Conservation (phyloP, 2,797 vertebrate genomes). For the Cryptoprocta ferox region DNA sequence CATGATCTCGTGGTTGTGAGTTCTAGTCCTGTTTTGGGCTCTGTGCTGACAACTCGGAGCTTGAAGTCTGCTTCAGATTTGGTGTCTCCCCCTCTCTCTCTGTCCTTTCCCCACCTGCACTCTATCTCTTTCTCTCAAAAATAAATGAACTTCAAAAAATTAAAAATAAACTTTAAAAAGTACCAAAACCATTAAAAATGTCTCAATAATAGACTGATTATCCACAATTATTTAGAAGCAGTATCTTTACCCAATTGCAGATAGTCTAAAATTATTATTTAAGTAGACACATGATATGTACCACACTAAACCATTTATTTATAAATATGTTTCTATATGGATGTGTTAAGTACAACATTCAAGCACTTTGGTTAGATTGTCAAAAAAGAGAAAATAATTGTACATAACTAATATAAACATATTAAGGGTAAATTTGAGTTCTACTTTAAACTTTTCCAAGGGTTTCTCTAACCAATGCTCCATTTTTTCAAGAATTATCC, state of each 20-base stretch:
- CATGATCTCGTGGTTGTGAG: too few species aligned
- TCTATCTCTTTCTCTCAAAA: too few species aligned
- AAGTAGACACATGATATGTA: neutral
- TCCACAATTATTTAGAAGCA: neutral
- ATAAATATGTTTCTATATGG: neutral
- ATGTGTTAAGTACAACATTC: neutral
- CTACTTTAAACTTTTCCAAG: neutral
- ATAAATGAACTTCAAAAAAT: too few species aligned
- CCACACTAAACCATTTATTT: neutral
- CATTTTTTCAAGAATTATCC: neutral
- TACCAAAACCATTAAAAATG: neutral
- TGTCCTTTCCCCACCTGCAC: too few species aligned
- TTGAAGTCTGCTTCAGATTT: too few species aligned
- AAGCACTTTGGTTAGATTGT: neutral
- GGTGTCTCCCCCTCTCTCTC: too few species aligned
- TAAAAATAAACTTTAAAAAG: neutral
- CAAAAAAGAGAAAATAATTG: neutral
- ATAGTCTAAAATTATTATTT: conserved; percentile 13
- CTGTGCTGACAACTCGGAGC: too few species aligned
- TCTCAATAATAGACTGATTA: neutral
- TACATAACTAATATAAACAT: neutral
- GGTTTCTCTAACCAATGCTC: neutral
- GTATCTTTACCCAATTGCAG: neutral
- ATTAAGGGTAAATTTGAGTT: neutral
- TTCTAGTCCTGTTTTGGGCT: too few species aligned